Percentiles rank a stretch among this genome's conserved stretches.
Conservation (phyloP, 2,113 vertebrate genomes). For the Pollimyrus isidori region DNA sequence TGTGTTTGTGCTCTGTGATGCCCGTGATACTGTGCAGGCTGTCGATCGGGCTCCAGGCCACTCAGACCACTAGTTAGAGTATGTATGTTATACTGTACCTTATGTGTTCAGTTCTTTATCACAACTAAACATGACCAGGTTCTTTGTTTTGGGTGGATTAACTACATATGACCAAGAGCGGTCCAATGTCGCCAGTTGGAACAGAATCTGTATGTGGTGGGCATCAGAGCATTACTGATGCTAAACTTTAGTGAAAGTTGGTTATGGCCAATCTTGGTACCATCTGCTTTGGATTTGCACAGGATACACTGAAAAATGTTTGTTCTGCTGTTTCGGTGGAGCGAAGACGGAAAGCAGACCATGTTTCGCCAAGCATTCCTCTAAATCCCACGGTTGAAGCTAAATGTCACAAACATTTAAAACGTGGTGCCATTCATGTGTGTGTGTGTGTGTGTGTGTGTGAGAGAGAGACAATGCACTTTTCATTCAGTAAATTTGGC, state of each 20-base stretch:
- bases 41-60: neutral
- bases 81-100: neutral
- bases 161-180: neutral
- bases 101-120: neutral
- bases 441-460: neutral
- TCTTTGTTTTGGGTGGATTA: neutral
- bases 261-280: neutral
- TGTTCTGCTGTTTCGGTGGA: neutral
- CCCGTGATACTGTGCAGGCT: neutral
- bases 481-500: neutral
- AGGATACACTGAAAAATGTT: neutral
- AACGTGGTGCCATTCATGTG: neutral
- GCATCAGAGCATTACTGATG: neutral
- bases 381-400: neutral
- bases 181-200: neutral
- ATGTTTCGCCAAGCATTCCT: neutral
- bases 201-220: neutral
- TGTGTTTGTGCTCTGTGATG: neutral
- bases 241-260: neutral
- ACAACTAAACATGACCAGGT: neutral
- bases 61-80: neutral
- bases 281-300: neutral
- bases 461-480: neutral
- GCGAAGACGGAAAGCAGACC: neutral
- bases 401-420: neutral